Base-by-base conservation (phyloP, 2,888 invertebrate species). In the Podabrus alpinus region DNA sequence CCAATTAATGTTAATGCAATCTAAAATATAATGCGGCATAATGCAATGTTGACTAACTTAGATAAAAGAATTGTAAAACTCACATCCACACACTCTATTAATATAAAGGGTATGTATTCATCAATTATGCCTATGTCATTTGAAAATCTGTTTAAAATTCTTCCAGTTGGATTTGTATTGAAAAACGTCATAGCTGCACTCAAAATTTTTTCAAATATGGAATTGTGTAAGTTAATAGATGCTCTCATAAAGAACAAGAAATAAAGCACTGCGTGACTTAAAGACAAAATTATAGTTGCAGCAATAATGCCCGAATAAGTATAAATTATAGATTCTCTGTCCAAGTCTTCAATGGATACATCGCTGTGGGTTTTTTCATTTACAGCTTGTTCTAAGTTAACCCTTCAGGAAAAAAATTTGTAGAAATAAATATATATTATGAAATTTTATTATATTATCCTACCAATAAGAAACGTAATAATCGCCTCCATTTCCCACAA, bases 401-500 rank as follows among this genome's bases (percentile, higher is more conserved):
- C 87, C 73, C 76, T 73, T 19, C 24, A 62, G 45, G 13, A 9
- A 64, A 3, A 59, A 1, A 67, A 25, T 66, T 29, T 1, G 15
- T 29, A 24, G 4, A 29, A 60, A 19, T 62, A 5, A 15, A 21
- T 21, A 13, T 21, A 21, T 13, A 3, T 25, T 10, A 25, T 10
- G 62, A n/a, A 21, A 3, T 15, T 59, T 21, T 59, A 11, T 21
- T 61, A 10, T 9, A 2, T 11, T 4, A 15, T 62, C 21, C 68
- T 77, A 77, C 92, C 93, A 93, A 83, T 89, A 92, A 77, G 92
- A 91, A 71, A 94, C 89, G 89, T 92, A 94, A 82, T 90, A 93
- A 84, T 95, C 95, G 0, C 91, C 91, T 0, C 89, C 86, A 75
- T 92, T 93, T 1, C 90, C 92, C n/a, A 90, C 84, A 0, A 86